Evolutionary conservation across 2,797 vertebrate genomes (phyloP).

Genomic region (Acipenser ruthenus): DNA sequence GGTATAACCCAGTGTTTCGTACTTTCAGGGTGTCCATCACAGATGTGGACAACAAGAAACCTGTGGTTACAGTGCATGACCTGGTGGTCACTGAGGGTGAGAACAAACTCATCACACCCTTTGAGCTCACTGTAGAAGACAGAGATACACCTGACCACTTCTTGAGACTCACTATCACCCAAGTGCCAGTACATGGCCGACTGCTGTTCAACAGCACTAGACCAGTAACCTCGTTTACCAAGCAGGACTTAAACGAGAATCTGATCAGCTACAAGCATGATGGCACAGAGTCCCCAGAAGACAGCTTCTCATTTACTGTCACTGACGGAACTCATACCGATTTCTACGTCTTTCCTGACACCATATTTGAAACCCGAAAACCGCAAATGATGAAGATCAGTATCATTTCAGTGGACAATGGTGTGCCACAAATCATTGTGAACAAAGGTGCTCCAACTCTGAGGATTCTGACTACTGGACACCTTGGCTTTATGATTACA

Average conservation of each 20-base stretch:
- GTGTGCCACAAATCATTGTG: slow-evolving; percentile 74
- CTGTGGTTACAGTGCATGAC: slow-evolving; percentile 76
- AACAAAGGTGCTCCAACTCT: slow-evolving; percentile 84
- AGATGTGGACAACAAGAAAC: slow-evolving; percentile 93
- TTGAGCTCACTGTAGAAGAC: slow-evolving; percentile 88
- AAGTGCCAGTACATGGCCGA: slow-evolving; percentile 78
- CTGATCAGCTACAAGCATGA: slow-evolving; percentile 90
- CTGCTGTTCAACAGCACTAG: slow-evolving; percentile 77
- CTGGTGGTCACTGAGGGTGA: slow-evolving; percentile 77
- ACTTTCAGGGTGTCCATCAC: slow-evolving; percentile 89
- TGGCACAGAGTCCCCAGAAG: slow-evolving; percentile 74
- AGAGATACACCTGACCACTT: slow-evolving; percentile 77
- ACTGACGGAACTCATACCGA: slow-evolving; percentile 89
- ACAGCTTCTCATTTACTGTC: slow-evolving; percentile 90
- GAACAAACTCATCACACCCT: slow-evolving; percentile 87
- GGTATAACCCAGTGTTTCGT: slow-evolving; percentile 88
- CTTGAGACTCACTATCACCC: slow-evolving; percentile 80
- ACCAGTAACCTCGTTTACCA: slow-evolving; percentile 72
- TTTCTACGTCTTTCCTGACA: slow-evolving; percentile 90
- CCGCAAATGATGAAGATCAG: slow-evolving; percentile 84
- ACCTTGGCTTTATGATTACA: slow-evolving; percentile 82
- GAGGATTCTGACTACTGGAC: slow-evolving; percentile 67
- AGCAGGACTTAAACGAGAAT: slow-evolving; percentile 93
- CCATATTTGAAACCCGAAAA: slow-evolving; percentile 76
- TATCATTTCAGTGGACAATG: slow-evolving; percentile 77